Evolutionary conservation across 2,888 invertebrate genomes (phyloP).

Genomic region (Diabrotica balteata): DNA sequence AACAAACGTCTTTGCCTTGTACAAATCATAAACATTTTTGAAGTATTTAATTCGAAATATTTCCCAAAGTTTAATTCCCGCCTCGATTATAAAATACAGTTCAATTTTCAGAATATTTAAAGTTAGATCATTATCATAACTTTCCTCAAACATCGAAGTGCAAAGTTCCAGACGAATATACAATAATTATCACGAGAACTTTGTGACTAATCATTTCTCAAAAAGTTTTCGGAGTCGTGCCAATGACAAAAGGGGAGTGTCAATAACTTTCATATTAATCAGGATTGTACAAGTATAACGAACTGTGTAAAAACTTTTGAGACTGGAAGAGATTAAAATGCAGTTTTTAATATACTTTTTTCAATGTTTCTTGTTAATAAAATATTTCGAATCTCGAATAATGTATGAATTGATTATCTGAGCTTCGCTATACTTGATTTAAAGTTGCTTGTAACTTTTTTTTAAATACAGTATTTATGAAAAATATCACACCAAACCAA

Average conservation of each 20-base stretch:
- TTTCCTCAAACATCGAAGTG: neutral
- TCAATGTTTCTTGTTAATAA: no score
- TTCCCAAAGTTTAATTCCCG: neutral
- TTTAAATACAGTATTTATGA: no score
- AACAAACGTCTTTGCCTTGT: neutral
- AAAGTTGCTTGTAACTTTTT: no score
- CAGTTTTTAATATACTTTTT: no score
- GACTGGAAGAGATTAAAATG: no score
- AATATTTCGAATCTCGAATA: no score
- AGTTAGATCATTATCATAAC: slow-evolving; percentile 6
- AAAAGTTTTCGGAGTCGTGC: slow-evolving; percentile 19
- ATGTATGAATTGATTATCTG: no score
- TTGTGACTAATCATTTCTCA: slow-evolving; percentile 19
- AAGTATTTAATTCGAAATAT: neutral
- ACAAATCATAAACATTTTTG: neutral
- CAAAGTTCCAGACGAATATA: slow-evolving; percentile 20
- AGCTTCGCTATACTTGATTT: no score
- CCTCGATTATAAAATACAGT: slow-evolving; percentile 5
- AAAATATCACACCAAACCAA: no score
- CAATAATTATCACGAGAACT: slow-evolving; percentile 27
- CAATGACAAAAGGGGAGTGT: slow-evolving; percentile 30
- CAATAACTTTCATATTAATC: slow-evolving; percentile 35
- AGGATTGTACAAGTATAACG: slow-evolving; percentile 7
- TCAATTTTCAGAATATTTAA: slow-evolving; percentile 12
- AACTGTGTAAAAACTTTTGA: no score